These are phyloP conservation scores for Xyrauchen texanus DNA, from an alignment of 2,113 vertebrate species.

Conservation along the genomic window DNA sequence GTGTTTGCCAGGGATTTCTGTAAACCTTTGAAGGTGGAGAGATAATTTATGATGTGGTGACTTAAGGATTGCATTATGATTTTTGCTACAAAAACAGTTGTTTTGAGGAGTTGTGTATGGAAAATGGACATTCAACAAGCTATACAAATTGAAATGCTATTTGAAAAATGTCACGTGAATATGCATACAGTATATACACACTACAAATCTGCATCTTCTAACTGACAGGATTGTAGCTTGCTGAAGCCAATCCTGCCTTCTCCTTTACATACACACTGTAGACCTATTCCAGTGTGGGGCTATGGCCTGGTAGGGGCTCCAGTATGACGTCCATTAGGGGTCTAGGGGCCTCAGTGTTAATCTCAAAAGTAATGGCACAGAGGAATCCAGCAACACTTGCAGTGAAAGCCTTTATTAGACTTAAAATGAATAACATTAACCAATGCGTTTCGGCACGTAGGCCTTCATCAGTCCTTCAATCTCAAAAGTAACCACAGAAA, in stretches of 20 bases:
- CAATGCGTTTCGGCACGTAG: too few relatives aligned
- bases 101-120: slow-evolving; percentile 14
- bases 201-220: neutral
- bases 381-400: too few relatives aligned
- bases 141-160: too few relatives aligned
- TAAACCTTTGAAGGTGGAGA: slow-evolving; percentile 27
- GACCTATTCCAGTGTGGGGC: slow-evolving; percentile 23
- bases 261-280: slow-evolving; percentile 9
- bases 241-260: neutral
- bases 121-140: neutral
- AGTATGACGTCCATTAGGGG: slow-evolving; percentile 51
- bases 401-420: too few relatives aligned
- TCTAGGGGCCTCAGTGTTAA: slow-evolving; percentile 40
- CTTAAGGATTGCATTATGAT: slow-evolving; percentile 37
- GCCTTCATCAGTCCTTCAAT: too few relatives aligned
- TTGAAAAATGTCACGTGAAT: too few relatives aligned
- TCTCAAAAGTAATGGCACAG: neutral
- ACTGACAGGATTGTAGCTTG: neutral
- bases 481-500: slow-evolving; percentile 30
- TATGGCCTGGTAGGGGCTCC: slow-evolving; percentile 33
- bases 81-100: slow-evolving; percentile 3
- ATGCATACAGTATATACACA: neutral
- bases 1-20: slow-evolving; percentile 21
- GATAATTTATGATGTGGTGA: slow-evolving; percentile 19
- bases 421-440: too few relatives aligned